phyloP scores from a whole-genome alignment of 37 sponge, comb jelly and placozoan species.

The Halichondria panicea region DNA sequence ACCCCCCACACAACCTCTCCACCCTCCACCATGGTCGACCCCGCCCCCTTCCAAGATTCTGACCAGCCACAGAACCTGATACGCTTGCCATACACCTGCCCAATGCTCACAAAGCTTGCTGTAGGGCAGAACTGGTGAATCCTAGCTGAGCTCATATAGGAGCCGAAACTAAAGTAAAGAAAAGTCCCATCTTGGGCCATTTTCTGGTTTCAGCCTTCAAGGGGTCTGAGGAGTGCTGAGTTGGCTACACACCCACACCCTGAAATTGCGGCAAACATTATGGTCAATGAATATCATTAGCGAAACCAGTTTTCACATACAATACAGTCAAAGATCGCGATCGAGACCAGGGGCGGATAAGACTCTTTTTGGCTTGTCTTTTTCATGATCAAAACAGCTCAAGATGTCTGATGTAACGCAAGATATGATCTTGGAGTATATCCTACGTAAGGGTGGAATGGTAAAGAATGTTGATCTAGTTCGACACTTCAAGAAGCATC shows the following conservation, averaged over 20 bases:
- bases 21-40: conserved; percentile 2
- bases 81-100: not conserved
- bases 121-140: not conserved
- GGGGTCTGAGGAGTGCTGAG: too few species aligned
- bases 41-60: not conserved
- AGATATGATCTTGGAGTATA: conserved; percentile 70
- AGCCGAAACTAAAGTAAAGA: not conserved
- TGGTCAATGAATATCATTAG: too few species aligned
- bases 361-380: too few species aligned
- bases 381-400: too few species aligned
- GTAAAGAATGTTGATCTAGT: conserved; percentile 83
- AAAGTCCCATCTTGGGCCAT: not conserved
- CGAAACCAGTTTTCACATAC: too few species aligned
- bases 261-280: too few species aligned
- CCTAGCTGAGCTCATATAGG: not conserved
- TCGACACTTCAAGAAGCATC: conserved; percentile 74
- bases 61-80: not conserved
- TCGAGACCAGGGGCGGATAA: too few species aligned
- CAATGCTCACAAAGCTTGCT: not conserved
- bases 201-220: too few species aligned
- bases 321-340: too few species aligned
- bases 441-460: conserved; percentile 60
- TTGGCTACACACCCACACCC: too few species aligned
- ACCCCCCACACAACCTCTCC: not conserved
- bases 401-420: conserved; percentile 52